A percentile compares a stretch with the other conserved stretches of the same genome.
Conservation (phyloP, 1,140 invertebrate species). For the Bilobella aurantiaca region DNA sequence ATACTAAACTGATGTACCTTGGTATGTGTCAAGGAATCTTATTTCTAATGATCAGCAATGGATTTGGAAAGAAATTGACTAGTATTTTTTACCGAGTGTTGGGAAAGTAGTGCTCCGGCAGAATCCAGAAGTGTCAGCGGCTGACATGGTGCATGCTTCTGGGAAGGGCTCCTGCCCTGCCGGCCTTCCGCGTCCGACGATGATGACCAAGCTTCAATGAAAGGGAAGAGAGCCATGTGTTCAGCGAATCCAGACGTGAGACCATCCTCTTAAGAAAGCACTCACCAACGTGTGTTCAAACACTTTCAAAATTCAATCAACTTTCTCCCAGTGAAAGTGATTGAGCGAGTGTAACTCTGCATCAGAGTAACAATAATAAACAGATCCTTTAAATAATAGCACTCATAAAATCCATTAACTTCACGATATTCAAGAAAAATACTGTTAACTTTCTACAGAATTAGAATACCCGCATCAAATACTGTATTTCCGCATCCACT, state of each 20-base stretch:
- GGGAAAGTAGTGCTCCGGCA: constrained; percentile 33
- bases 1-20: neutral
- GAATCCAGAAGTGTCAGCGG: constrained; percentile 24
- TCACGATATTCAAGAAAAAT: too few relatives aligned
- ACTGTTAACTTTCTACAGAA: too few relatives aligned
- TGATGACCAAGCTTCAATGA: constrained; percentile 34
- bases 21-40: neutral
- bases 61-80: neutral
- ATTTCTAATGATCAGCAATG: neutral
- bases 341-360: too few relatives aligned
- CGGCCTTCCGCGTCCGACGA: constrained; percentile 21
- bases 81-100: constrained; percentile 27
- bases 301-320: too few relatives aligned
- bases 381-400: too few relatives aligned
- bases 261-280: constrained; percentile 21
- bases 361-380: too few relatives aligned
- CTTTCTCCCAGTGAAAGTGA: neutral
- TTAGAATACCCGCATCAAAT: too few relatives aligned
- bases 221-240: constrained; percentile 32
- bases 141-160: constrained; percentile 26
- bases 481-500: too few relatives aligned
- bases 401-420: too few relatives aligned
- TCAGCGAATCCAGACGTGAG: constrained; percentile 30
- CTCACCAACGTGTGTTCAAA: too few relatives aligned
- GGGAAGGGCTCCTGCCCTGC: constrained; percentile 20